Percentiles rank a stretch among this genome's conserved stretches.
phyloP scores from a whole-genome alignment of 2,113 vertebrate species.

The Paralichthys olivaceus region DNA sequence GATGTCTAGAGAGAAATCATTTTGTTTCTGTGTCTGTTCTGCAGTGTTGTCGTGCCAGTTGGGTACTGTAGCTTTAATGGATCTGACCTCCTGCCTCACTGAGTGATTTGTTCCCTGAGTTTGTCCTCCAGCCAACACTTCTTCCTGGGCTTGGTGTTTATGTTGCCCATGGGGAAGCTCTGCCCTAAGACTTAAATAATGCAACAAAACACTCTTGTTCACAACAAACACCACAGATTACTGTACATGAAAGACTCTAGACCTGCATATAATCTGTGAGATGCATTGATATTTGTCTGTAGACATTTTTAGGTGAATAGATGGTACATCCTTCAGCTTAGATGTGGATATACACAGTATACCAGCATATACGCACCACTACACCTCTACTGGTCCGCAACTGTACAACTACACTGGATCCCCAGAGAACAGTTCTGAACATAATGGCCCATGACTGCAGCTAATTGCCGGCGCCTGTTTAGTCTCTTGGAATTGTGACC shows the following conservation, averaged over 20 bases:
- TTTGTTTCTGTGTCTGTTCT: background rate
- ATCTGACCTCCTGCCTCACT: background rate
- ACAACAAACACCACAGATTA: background rate
- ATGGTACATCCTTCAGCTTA: background rate
- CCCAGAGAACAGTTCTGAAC: background rate
- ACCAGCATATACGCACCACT: background rate
- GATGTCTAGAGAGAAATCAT: background rate
- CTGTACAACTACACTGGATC: background rate
- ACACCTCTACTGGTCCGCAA: background rate
- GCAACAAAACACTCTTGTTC: background rate
- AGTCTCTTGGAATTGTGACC: background rate
- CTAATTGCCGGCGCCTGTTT: constrained; percentile 10
- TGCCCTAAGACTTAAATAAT: background rate
- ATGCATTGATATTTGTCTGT: background rate
- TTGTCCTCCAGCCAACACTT: background rate
- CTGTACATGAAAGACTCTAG: background rate
- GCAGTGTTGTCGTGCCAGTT: background rate
- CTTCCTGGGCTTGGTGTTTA: background rate
- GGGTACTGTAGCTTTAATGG: background rate
- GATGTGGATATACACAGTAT: background rate
- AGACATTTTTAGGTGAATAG: background rate
- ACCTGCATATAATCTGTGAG: background rate
- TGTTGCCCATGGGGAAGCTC: background rate
- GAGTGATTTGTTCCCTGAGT: constrained; percentile 3
- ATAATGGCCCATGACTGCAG: constrained; percentile 17